Evolutionary conservation across 2,797 vertebrate genomes (phyloP), one percentile per base, ranked within the genome.

Genomic region (Setipinna tenuifilis): DNA sequence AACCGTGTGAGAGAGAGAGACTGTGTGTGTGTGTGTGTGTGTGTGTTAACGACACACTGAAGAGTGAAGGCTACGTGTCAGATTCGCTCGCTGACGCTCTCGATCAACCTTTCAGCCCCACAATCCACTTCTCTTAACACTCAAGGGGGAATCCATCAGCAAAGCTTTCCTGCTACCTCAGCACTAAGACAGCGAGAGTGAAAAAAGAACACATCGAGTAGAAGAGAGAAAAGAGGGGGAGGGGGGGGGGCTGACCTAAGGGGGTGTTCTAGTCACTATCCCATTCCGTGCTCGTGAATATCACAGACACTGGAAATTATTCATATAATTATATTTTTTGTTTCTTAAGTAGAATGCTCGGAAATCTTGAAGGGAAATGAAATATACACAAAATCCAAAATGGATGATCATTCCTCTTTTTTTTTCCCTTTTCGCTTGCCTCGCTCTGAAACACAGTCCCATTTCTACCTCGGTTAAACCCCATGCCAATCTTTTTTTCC

Each of bases 261-360:
- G 35, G 35, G 71, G 71, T 78, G 71, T 41, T 78, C 71, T 44
- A 78, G 14, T 84, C 7, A 86, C 44, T 85, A 86, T 88, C 85
- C 88, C 86, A 87, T 85, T 88, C 84, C 83, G 87, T 89, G 86
- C 89, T 89, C 85, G 85, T 89, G 86, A 90, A 90, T 89, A 89
- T 89, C 88, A 91, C 88, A 90, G 82, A 89, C 88, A 90, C 82
- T 83, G 50, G 61, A 78, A 78, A 78, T 78, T 54, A 78, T 78
- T 78, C 35, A 78, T 78, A 41, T 44, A 44, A 41, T 75, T 16
- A 75, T 71, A 16, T 44, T 19, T 78, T 44, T 78, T 78, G 50
- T 16, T 78, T 78, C 17, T 78, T 21, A 78, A 78, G 71, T 41
- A 78, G 71, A 78, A 78, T 78, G 71, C 71, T 78, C 31, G 59